phyloP scores from a whole-genome alignment of 2,113 vertebrate genomes.

The Phalacrocorax pelagicus region DNA sequence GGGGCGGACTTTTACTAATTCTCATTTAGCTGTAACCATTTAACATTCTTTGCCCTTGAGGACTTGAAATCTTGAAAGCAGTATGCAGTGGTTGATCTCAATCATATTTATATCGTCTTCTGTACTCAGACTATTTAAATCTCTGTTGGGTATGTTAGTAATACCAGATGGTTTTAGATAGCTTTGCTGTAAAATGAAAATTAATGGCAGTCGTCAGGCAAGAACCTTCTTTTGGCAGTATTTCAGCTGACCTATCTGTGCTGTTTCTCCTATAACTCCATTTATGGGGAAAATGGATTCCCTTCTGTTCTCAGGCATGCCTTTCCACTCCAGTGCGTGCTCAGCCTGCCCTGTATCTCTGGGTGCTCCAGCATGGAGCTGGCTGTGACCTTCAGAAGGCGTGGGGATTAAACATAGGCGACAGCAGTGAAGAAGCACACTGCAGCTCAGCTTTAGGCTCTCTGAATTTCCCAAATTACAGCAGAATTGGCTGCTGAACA shows the following conservation, averaged over 20 bases:
- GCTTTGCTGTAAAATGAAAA: constrained; percentile 2
- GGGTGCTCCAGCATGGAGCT: not conserved
- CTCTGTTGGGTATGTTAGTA: constrained; percentile 36
- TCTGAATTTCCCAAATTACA: not conserved
- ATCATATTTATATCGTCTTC: constrained; percentile 46
- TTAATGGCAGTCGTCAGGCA: constrained; percentile 22
- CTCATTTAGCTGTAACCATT: constrained; percentile 37
- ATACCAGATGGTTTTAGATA: constrained; percentile 53
- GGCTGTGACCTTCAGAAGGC: not conserved
- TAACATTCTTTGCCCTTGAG: constrained; percentile 45
- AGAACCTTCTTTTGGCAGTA: constrained; percentile 15
- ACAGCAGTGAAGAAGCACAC: not conserved
- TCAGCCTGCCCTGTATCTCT: not conserved
- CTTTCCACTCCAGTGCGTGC: rapidly evolving
- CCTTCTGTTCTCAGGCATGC: not conserved
- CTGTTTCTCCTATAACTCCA: constrained; percentile 32
- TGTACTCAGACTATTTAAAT: constrained; percentile 40
- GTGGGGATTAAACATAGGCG: not conserved
- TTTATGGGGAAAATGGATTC: constrained; percentile 46
- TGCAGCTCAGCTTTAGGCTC: not conserved
- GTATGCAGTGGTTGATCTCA: constrained; percentile 37
- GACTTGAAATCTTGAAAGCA: constrained; percentile 48
- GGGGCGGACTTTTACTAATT: not conserved
- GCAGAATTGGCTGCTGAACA: not conserved
- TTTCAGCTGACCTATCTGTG: constrained; percentile 55